These are phyloP conservation scores for Stenchaetothrips biformis DNA, from an alignment of 2,888 invertebrate species.

Conservation along the genomic window DNA sequence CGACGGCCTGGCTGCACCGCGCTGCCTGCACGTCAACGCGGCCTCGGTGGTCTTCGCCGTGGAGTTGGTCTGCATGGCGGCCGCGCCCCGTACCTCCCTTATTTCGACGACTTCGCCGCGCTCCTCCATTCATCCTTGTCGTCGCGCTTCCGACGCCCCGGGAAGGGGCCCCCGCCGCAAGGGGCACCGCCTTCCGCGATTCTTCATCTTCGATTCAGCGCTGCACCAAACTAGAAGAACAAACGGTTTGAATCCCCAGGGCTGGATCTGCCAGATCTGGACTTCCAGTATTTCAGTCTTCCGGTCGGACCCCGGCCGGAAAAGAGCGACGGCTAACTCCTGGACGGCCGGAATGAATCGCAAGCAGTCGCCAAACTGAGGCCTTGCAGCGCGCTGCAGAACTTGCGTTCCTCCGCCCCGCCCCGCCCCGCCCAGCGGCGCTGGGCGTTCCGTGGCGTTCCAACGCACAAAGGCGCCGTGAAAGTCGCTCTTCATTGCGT, in stretches of 20 bases:
- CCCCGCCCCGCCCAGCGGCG: background rate
- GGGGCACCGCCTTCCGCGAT: background rate
- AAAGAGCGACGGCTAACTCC: background rate
- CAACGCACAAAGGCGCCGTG: too few relatives aligned
- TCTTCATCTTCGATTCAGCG: conserved; percentile 17
- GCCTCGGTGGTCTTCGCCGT: too few relatives aligned
- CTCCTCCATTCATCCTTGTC: background rate
- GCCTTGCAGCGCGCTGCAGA: background rate
- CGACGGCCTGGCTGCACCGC: too few relatives aligned
- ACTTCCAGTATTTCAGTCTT: background rate
- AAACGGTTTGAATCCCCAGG: background rate
- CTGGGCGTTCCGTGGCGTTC: background rate
- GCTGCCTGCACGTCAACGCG: too few relatives aligned
- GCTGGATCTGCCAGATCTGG: background rate
- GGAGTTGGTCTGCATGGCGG: too few relatives aligned
- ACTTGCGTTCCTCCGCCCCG: background rate
- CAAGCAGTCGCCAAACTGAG: background rate
- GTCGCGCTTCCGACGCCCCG: conserved; percentile 23
- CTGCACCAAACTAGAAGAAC: background rate
- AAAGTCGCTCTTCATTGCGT: too few relatives aligned
- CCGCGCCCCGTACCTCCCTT: background rate
- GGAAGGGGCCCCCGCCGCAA: too few relatives aligned
- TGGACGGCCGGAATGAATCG: background rate
- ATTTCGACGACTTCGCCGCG: background rate
- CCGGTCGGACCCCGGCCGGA: background rate